Evolutionary conservation across 2,888 invertebrate genomes (phyloP), one percentile per base, ranked within the genome.

Genomic region (Synanthedon myopaeformis): DNA sequence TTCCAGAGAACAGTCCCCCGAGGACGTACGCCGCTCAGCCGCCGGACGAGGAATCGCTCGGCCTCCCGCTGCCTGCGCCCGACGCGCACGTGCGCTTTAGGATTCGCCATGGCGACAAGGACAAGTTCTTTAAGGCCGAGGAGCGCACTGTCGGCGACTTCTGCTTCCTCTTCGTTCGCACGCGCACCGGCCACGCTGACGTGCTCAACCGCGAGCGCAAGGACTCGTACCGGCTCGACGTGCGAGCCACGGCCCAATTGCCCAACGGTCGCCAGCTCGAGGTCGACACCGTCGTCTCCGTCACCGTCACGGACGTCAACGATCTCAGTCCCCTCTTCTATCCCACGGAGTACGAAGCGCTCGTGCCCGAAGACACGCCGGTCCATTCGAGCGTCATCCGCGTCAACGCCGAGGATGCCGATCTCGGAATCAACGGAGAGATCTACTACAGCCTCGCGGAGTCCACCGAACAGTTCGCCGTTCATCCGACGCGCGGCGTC

Each of bases 281-380:
- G 70, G 90, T 95, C 53, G 93, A 94, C 70, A 89, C 94, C 11
- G 87, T 84, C 41, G 91, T 96, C 45, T 86, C 90, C 54, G 92
- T 96, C 42, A 89, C 89, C 58, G 91, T 97, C 55, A 85, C 92
- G 56, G 96, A 96, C 82, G 93, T 93, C 54, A 96, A 96, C 83
- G 98, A 98, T 79, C 91, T 98, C 60, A 95, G 93, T 76, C 99
- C 99, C 45, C 88, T 98, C 41, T 99, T 99, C 86, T 95, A 95
- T 75, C 95, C 95, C 23, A 93, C 92, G 52, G 93, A 94, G 62
- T 98, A 98, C 82, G 93, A 93, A 69, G 93, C 92, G 51, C 91
- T 91, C n/a, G 92, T 98, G 49, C 91, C 93, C 19, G 98, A 98
- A 79, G 97, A 98, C 76, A 92, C 93, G 56, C 92, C 95, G 11